Evolutionary conservation across 2,797 vertebrate species (phyloP).

Genomic region (Scleropages formosus): DNA sequence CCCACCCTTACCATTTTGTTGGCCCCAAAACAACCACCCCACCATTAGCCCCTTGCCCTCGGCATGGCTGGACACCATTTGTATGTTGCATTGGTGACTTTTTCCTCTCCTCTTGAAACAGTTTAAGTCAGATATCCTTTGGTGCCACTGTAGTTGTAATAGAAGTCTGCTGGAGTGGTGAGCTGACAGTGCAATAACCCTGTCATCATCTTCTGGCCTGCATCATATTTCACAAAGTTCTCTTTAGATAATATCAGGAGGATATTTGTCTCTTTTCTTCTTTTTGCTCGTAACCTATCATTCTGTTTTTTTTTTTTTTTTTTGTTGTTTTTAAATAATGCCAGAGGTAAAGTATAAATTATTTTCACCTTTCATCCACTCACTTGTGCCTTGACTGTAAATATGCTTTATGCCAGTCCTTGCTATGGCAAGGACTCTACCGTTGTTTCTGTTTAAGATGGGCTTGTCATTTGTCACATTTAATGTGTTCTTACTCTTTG

Average conservation of each 20-base stretch:
- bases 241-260: no score
- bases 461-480: constrained; percentile 10
- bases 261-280: no score
- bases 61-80: neutral
- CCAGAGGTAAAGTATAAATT: neutral
- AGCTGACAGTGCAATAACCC: no score
- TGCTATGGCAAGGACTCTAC: neutral
- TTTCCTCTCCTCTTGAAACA: no score
- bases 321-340: neutral
- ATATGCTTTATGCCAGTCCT: neutral
- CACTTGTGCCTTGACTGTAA: neutral
- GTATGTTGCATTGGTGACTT: neutral
- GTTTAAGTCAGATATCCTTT: no score
- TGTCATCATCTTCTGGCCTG: no score
- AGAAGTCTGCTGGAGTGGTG: no score
- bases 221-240: no score
- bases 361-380: constrained; percentile 1
- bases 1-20: neutral
- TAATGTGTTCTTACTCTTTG: constrained; percentile 3
- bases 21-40: neutral
- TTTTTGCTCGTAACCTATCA: no score
- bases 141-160: no score
- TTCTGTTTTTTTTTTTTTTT: no score
- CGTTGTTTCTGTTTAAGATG: constrained; percentile 5
- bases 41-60: neutral